Conservation (phyloP, 2,888 invertebrate genomes). For the Phortica magna region DNA sequence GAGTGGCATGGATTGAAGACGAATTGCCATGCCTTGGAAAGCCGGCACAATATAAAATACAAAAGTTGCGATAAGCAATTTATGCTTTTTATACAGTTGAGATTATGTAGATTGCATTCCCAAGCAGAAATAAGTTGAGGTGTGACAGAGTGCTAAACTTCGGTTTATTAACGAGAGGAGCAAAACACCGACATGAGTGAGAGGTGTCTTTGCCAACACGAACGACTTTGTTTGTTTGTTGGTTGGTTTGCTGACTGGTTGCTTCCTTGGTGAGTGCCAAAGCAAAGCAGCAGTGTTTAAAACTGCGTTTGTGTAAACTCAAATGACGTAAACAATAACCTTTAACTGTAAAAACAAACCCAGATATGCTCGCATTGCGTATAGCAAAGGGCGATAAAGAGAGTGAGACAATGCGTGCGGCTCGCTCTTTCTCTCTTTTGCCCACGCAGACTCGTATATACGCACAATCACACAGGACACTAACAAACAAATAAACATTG, state of each 20-base stretch:
- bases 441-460: conserved; percentile 54
- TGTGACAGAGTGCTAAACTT: neutral
- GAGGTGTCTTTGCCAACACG: neutral
- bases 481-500: conserved; percentile 66
- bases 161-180: neutral
- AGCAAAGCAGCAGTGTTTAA: conserved; percentile 49
- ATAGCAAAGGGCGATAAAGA: neutral
- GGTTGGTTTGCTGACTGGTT: neutral
- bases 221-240: neutral
- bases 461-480: neutral
- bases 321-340: conserved; percentile 70
- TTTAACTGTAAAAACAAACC: conserved; percentile 39
- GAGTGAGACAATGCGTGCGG: too few species aligned
- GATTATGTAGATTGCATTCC: neutral
- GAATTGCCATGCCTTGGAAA: neutral
- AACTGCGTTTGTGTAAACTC: conserved; percentile 48
- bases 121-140: neutral
- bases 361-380: conserved; percentile 43
- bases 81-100: neutral
- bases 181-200: neutral
- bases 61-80: conserved; percentile 15
- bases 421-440: neutral
- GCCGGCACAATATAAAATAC: neutral
- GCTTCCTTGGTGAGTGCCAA: neutral
- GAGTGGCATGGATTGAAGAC: neutral